Evolutionary conservation across 2,113 vertebrate species (phyloP).

Genomic region (Gobio gobio): DNA sequence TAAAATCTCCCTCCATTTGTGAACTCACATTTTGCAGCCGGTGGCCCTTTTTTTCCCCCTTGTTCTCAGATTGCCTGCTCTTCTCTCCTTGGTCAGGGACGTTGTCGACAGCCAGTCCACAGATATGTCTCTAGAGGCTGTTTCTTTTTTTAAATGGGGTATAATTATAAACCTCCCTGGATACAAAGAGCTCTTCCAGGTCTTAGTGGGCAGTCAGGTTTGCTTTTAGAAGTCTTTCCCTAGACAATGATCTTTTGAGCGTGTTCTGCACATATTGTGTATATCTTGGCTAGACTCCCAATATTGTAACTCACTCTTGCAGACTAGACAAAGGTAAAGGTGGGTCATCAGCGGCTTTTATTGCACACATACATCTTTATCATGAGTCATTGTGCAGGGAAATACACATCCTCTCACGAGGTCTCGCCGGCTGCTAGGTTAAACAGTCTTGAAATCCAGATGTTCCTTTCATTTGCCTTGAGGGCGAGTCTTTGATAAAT

Average conservation of each 20-base stretch:
- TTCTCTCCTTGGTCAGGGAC: conserved; percentile 54
- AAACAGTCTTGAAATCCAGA: conserved; percentile 46
- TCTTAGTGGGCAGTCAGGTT: conserved; percentile 45
- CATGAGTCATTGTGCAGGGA: conserved; percentile 27
- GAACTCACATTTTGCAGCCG: conserved; percentile 52
- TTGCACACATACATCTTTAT: conserved; percentile 37
- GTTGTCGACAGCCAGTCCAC: conserved; percentile 55
- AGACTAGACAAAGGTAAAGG: conserved; percentile 14
- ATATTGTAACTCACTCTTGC: conserved; percentile 8
- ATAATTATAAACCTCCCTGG: conserved; percentile 70
- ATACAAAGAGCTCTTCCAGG: conserved; percentile 57
- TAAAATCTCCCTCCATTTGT: conserved; percentile 34
- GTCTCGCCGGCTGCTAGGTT: conserved; percentile 34
- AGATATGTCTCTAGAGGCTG: conserved; percentile 54
- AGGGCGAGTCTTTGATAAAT: conserved; percentile 37
- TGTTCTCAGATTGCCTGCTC: conserved; percentile 46
- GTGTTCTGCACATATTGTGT: conserved; percentile 27
- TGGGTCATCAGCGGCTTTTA: conserved; percentile 6
- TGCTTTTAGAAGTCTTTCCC: conserved; percentile 46
- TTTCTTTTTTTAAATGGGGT: conserved; percentile 74
- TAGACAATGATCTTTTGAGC: conserved; percentile 35
- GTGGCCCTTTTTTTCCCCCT: conserved; percentile 37
- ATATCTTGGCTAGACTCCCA: conserved; percentile 21
- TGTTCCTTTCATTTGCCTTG: conserved; percentile 49
- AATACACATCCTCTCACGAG: conserved; percentile 27